Conservation (phyloP, 2,888 invertebrate species). For the Nipponacmea schrenckii region DNA sequence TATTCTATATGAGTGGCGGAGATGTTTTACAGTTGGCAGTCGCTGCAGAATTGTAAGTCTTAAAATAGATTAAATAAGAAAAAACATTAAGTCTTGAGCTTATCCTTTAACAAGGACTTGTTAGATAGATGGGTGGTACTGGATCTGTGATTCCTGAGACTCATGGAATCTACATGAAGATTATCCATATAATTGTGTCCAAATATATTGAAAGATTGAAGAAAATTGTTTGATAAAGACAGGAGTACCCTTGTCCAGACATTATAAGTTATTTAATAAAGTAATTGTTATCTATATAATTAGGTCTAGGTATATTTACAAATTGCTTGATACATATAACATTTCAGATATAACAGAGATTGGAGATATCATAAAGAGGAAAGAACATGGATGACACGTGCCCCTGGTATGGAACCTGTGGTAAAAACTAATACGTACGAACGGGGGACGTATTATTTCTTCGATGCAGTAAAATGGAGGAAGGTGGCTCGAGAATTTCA, state of each 20-base stretch:
- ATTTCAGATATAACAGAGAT: conserved; percentile 89
- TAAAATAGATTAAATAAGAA: neutral
- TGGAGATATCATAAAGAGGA: conserved; percentile 99
- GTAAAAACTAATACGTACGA: conserved; percentile 97
- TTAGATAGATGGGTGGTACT: neutral
- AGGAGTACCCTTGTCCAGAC: too few species aligned
- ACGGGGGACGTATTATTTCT: conserved; percentile 98
- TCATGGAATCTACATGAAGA: too few species aligned
- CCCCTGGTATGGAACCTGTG: conserved; percentile 91
- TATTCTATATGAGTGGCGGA: conserved; percentile 99
- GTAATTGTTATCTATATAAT: too few species aligned
- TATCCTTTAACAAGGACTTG: too few species aligned
- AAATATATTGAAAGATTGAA: too few species aligned
- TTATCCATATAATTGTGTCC: too few species aligned
- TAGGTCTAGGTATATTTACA: too few species aligned
- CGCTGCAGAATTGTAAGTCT: conserved; percentile 89
- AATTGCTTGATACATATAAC: too few species aligned
- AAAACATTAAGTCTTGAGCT: too few species aligned
- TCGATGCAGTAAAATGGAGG: conserved; percentile 98
- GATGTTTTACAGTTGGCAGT: conserved; percentile 98
- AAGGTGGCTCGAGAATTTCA: conserved; percentile 99
- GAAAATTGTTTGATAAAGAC: too few species aligned
- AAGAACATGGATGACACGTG: conserved; percentile 98
- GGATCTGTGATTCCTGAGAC: too few species aligned
- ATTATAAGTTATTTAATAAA: too few species aligned